A percentile compares a stretch with the other conserved stretches of the same genome.
Conservation (phyloP, 2,888 invertebrate species). For the Adelognathus sp. region DNA sequence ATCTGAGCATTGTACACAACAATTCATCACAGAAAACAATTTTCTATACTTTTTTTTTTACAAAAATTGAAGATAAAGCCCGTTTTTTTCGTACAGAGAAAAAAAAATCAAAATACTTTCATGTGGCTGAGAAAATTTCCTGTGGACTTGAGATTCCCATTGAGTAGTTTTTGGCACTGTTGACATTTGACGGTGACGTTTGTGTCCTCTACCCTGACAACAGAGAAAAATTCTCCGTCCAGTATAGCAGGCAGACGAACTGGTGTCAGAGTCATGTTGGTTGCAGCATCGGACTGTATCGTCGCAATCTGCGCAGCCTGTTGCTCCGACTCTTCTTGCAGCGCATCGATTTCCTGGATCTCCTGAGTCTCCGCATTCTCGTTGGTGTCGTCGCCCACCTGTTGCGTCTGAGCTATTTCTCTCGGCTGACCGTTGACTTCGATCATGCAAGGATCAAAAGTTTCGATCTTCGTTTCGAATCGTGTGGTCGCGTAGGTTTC, state of each 20-base stretch:
- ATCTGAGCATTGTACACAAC: too few species aligned
- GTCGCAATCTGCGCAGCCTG: constrained; percentile 68
- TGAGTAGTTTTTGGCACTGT: constrained; percentile 78
- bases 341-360: constrained; percentile 64
- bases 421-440: constrained; percentile 68
- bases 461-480: constrained; percentile 76
- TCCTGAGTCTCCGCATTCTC: constrained; percentile 68
- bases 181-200: constrained; percentile 79
- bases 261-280: constrained; percentile 74
- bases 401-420: constrained; percentile 69
- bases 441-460: constrained; percentile 76
- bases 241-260: constrained; percentile 78
- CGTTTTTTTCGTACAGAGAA: background rate
- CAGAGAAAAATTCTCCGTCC: constrained; percentile 78
- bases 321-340: constrained; percentile 63
- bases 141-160: constrained; percentile 79
- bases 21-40: too few species aligned
- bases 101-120: constrained; percentile 68
- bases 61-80: too few species aligned
- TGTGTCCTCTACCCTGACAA: constrained; percentile 78
- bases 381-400: constrained; percentile 54
- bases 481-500: constrained; percentile 74
- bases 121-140: constrained; percentile 80
- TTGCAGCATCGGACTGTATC: constrained; percentile 67
- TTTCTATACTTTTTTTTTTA: too few species aligned